Conservation (phyloP, 2,113 vertebrate species). For the Cebus imitator region DNA sequence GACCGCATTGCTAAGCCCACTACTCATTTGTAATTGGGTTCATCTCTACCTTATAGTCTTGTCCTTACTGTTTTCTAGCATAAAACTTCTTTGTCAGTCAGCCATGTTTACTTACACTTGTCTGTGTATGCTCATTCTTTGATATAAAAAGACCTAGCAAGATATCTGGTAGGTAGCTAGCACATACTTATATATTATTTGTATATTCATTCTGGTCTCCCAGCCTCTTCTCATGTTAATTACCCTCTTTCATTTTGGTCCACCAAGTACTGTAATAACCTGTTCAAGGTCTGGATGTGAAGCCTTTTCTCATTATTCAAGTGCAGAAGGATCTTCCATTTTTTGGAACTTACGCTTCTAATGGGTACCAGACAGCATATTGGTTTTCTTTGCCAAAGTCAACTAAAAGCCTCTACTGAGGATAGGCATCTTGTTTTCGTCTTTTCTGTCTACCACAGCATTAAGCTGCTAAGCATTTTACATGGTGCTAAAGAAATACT, state of each 20-base stretch:
- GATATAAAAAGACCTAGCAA: neutral
- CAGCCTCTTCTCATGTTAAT: neutral
- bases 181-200: neutral
- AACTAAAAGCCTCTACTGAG: neutral
- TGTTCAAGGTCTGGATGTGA: neutral
- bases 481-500: neutral
- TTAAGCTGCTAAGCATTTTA: neutral
- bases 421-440: conserved; percentile 13
- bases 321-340: neutral
- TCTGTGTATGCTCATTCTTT: neutral
- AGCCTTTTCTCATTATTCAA: conserved; percentile 41
- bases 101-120: neutral
- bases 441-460: neutral
- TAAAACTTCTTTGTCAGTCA: neutral
- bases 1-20: neutral
- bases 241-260: conserved; percentile 11
- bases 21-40: neutral
- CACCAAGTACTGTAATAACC: neutral
- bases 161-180: neutral
- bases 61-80: neutral
- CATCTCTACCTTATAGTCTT: neutral
- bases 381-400: neutral
- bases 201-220: neutral
- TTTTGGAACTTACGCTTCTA: neutral
- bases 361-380: neutral